phyloP scores from a whole-genome alignment of 2,888 invertebrate species.

The Psylliodes chrysocephalus region DNA sequence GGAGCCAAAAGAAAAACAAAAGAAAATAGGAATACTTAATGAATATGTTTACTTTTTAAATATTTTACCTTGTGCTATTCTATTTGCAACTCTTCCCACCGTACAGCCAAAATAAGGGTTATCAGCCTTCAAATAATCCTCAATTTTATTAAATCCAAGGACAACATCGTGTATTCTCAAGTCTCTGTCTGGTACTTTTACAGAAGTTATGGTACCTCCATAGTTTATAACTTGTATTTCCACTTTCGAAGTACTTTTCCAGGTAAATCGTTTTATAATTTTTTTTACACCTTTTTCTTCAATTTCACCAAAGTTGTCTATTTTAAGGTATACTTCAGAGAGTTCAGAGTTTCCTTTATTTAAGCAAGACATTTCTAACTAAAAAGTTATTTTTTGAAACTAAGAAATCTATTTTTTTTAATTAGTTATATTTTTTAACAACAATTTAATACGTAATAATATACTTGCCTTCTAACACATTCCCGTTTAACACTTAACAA shows the following conservation, averaged over 20 bases:
- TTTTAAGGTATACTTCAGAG: background rate
- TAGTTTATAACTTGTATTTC: slow-evolving; percentile 77
- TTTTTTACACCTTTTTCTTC: background rate
- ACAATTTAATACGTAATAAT: no score
- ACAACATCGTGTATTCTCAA: slow-evolving; percentile 44
- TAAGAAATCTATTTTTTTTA: no score
- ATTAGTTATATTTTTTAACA: no score
- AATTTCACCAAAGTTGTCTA: background rate
- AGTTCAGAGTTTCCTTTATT: background rate
- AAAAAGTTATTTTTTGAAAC: no score
- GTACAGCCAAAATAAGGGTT: slow-evolving; percentile 47
- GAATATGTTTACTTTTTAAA: background rate
- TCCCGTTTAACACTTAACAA: background rate
- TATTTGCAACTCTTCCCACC: slow-evolving; percentile 45
- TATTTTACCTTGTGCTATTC: slow-evolving; percentile 39
- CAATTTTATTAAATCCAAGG: slow-evolving; percentile 42
- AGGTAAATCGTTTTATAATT: slow-evolving; percentile 21
- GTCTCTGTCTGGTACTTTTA: slow-evolving; percentile 74
- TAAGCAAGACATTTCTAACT: background rate
- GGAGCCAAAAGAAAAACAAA: no score
- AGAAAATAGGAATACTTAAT: no score
- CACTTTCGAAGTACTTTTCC: slow-evolving; percentile 11
- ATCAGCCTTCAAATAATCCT: slow-evolving; percentile 40
- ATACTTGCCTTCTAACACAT: no score
- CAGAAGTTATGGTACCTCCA: slow-evolving; percentile 83